Conservation (phyloP, 2,888 invertebrate species). For the Clivina fossor region DNA sequence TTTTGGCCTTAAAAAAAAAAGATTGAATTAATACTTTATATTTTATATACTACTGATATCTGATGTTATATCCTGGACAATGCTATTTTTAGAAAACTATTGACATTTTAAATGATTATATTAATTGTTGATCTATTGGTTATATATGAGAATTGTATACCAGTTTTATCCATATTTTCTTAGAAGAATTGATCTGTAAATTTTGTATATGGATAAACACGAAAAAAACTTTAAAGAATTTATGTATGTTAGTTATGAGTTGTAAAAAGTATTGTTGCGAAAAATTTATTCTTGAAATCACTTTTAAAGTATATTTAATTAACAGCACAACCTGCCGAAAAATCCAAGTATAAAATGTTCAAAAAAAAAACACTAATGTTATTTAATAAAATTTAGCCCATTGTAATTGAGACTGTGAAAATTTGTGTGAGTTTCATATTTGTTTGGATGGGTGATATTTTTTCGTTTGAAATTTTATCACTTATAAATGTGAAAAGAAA, state of each 20-base stretch:
- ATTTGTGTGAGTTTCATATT: conserved; percentile 15
- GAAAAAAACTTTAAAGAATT: conserved; percentile 22
- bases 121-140: conserved; percentile 31
- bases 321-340: conserved; percentile 15
- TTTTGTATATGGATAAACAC: conserved; percentile 23
- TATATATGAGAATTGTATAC: conserved; percentile 6
- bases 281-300: conserved; percentile 18
- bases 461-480: conserved; percentile 9
- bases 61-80: conserved; percentile 29
- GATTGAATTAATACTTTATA: conserved; percentile 22
- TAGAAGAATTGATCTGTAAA: conserved; percentile 1
- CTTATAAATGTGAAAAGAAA: conserved; percentile 27
- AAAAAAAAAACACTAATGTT: no score
- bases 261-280: conserved; percentile 20
- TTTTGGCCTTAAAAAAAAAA: conserved; percentile 30
- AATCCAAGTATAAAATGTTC: conserved; percentile 22
- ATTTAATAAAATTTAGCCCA: conserved; percentile 11
- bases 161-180: conserved; percentile 18
- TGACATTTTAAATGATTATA: conserved; percentile 29
- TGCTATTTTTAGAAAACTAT: conserved; percentile 32
- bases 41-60: conserved; percentile 30
- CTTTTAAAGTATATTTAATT: conserved; percentile 9
- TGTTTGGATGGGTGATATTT: conserved; percentile 13
- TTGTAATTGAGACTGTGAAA: conserved; percentile 19
- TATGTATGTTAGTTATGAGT: conserved; percentile 28